phyloP scores from a whole-genome alignment of 2,797 vertebrate genomes.

The Crenichthys baileyi region DNA sequence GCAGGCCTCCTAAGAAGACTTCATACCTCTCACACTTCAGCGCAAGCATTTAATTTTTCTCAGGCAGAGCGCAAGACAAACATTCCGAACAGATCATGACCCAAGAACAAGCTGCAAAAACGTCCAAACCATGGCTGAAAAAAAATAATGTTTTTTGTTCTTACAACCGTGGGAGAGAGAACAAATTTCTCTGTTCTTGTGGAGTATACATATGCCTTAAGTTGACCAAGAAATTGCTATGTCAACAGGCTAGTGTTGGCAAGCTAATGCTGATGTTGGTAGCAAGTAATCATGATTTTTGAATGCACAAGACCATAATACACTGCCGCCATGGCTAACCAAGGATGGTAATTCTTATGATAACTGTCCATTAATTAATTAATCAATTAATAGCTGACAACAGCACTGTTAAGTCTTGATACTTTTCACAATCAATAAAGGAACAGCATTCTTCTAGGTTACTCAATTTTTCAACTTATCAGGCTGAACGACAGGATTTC shows the following conservation, averaged over 20 bases:
- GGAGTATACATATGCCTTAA: neutral
- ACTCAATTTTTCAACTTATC: neutral
- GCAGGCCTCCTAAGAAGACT: neutral
- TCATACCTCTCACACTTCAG: neutral
- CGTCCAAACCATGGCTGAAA: neutral
- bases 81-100: neutral
- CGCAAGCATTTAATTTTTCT: neutral
- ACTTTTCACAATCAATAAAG: neutral
- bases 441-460: neutral
- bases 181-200: neutral
- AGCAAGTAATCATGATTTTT: neutral
- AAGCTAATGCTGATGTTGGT: neutral
- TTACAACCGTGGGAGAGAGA: neutral
- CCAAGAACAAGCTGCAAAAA: neutral
- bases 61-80: neutral
- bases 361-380: neutral
- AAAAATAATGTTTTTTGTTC: neutral
- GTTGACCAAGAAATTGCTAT: neutral
- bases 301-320: neutral
- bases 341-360: neutral
- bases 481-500: neutral
- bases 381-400: neutral
- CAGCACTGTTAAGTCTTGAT: neutral
- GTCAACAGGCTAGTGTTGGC: neutral
- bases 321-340: neutral